phyloP scores from a whole-genome alignment of 2,797 vertebrate genomes.

The Onychomys arenicola region DNA sequence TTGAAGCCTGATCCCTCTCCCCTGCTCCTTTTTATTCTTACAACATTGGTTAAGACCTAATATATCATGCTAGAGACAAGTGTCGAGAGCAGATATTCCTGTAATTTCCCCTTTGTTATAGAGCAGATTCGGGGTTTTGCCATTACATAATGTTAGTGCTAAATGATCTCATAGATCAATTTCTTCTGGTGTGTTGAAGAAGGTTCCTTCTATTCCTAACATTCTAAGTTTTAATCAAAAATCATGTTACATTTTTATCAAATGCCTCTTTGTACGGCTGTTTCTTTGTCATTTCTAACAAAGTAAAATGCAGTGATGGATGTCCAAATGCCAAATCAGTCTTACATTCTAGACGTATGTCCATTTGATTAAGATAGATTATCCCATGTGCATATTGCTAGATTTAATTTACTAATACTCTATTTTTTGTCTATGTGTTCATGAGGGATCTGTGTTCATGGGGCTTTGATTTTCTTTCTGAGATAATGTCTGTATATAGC shows the following conservation, averaged over 20 bases:
- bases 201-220: neutral
- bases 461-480: constrained; percentile 28
- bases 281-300: constrained; percentile 11
- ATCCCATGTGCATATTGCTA: constrained; percentile 15
- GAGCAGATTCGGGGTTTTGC: neutral
- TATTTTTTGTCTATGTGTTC: constrained; percentile 5
- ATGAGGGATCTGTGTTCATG: neutral
- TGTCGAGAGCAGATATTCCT: neutral
- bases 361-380: constrained; percentile 26
- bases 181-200: neutral
- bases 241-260: neutral
- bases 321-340: constrained; percentile 36
- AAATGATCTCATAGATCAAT: neutral
- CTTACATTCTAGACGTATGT: neutral
- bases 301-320: neutral
- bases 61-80: neutral
- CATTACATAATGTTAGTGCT: constrained; percentile 16
- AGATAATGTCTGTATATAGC: neutral
- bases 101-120: neutral
- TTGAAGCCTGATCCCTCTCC: neutral
- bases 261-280: neutral
- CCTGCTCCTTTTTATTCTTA: neutral
- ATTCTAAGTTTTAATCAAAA: constrained; percentile 44
- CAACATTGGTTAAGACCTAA: neutral
- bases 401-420: constrained; percentile 34